Conservation (phyloP, 2,797 vertebrate species). For the Sparidentex hasta region DNA sequence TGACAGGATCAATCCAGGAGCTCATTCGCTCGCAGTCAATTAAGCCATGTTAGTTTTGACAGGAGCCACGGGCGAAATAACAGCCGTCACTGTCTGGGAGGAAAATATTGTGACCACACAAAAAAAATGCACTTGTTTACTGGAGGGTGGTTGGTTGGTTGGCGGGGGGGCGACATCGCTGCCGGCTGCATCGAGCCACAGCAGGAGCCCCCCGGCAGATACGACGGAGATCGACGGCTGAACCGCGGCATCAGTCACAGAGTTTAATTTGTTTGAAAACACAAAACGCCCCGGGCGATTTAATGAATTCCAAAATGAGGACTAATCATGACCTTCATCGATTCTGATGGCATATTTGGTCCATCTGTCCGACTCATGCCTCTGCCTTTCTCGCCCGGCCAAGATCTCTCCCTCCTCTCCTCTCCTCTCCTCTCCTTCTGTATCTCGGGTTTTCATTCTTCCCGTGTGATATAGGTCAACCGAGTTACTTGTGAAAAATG, state of each 20-base stretch:
- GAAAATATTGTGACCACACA: constrained; percentile 81
- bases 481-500: constrained; percentile 37
- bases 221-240: constrained; percentile 41
- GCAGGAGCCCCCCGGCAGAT: constrained; percentile 57
- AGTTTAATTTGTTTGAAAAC: constrained; percentile 64
- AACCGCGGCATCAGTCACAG: constrained; percentile 45
- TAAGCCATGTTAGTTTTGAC: constrained; percentile 88
- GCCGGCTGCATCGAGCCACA: constrained; percentile 66
- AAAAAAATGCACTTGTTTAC: constrained; percentile 75
- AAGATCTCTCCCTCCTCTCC: not conserved
- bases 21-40: constrained; percentile 87
- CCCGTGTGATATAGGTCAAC: constrained; percentile 32
- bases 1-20: constrained; percentile 85
- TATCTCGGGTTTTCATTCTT: not conserved
- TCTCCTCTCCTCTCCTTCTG: not conserved
- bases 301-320: constrained; percentile 63
- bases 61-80: constrained; percentile 86
- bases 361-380: constrained; percentile 63
- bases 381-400: constrained; percentile 32
- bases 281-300: constrained; percentile 61
- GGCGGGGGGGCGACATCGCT: constrained; percentile 63
- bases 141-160: constrained; percentile 25
- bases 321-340: constrained; percentile 76
- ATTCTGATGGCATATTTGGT: constrained; percentile 59
- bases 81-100: constrained; percentile 81